Evolutionary conservation across 2,797 vertebrate species (phyloP).

Genomic region (Clamator glandarius): DNA sequence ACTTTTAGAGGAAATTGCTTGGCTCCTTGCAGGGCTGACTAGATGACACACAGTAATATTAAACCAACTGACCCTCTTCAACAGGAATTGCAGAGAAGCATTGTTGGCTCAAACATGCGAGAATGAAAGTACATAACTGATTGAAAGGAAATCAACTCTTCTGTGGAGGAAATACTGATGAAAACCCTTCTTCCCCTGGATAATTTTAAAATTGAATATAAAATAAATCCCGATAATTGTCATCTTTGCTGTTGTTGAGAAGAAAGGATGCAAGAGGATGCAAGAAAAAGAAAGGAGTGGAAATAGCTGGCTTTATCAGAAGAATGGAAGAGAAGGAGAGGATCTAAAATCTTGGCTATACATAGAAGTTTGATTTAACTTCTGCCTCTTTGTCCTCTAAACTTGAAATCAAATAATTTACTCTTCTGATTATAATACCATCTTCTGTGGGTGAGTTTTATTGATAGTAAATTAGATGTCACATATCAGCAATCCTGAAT

Average conservation of each 20-base stretch:
- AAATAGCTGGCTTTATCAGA: background rate
- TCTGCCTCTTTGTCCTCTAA: background rate
- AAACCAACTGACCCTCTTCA: background rate
- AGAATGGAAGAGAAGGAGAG: background rate
- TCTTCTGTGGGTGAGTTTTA: background rate
- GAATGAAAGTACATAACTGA: background rate
- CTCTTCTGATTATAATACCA: background rate
- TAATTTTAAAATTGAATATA: background rate
- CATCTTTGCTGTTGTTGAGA: background rate
- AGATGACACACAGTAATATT: slow-evolving; percentile 33
- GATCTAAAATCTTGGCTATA: background rate
- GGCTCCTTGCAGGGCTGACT: background rate
- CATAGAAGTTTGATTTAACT: background rate
- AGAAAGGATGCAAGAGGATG: background rate
- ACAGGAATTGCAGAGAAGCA: background rate
- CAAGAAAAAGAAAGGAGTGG: background rate
- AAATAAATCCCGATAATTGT: background rate
- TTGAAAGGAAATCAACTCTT: slow-evolving; percentile 10
- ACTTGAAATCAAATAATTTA: background rate
- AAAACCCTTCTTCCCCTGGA: background rate
- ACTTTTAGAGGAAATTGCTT: slow-evolving; percentile 40
- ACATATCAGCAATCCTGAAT: background rate
- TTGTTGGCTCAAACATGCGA: background rate
- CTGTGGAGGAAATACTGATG: background rate
- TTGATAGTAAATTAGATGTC: background rate